Evolutionary conservation across 2,888 invertebrate genomes (phyloP), one percentile per base, ranked within the genome.

Genomic region (Amphipyra tragopoginis): DNA sequence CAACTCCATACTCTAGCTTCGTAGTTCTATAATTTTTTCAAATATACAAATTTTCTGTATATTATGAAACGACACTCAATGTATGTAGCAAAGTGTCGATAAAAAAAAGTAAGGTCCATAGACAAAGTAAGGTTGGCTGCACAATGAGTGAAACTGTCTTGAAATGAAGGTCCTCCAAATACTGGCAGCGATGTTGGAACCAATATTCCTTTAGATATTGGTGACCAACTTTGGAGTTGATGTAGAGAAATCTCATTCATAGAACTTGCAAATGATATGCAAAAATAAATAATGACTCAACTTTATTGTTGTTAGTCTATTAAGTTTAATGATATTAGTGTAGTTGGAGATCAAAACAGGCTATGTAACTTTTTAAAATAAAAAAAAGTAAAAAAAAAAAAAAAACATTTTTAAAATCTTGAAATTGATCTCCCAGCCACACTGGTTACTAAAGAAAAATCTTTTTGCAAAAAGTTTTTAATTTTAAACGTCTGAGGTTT

Each of bases 1-100:
- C 55, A 57, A 60, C 39, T 75, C 51, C 53, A 65, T 68, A 48
- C 48, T 57, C 40, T 56, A 66, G 64, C 79, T 72, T 75, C 6
- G 53, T 80, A 77, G 70, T 57, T 63, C 42, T 60, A 70, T 60
- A 72, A 56, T 5, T 34, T 65, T 67, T 65, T 42, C 34, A 64
- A 71, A 71, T 63, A 59, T 73, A 64, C 68, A 63, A 45, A 45
- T 45, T 21, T 29, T 45, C 44, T 52, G 61, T 72, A 70, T 65
- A 58, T 52, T 65, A 14, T 7, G 15, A 67, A 45, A 64, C 60
- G 54, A 70, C 73, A 76, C 69, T 45, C 67, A 43, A 57, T 63
- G 47, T 62, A 50, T 67, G 47, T 39, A 61, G 50, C 51, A 42
- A 58, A 36, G 65, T 77, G 63, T 64, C 55, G 40, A 15, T 26